A percentile compares a stretch with the other conserved stretches of the same genome.
Evolutionary conservation across 2,888 invertebrate species (phyloP).

Genomic region (Pachliopta kotzebuea): DNA sequence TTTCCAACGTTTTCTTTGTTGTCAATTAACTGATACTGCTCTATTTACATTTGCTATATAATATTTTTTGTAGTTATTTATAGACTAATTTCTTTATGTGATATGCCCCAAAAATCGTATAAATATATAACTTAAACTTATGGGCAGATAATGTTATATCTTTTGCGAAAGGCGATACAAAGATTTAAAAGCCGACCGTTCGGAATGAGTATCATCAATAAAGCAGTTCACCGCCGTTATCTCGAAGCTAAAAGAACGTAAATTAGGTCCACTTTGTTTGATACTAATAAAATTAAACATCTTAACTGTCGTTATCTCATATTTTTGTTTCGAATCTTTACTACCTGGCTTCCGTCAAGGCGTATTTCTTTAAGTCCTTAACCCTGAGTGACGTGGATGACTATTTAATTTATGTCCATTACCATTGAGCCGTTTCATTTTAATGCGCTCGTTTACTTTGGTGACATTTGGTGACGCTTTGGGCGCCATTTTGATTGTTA

Average conservation of each 20-base stretch:
- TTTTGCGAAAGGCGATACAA: conserved; percentile 7
- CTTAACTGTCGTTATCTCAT: conserved; percentile 74
- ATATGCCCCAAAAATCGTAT: no score
- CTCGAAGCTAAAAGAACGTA: conserved; percentile 55
- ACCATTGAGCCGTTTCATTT: conserved; percentile 64
- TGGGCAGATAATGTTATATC: not conserved
- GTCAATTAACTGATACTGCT: no score
- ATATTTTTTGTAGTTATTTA: no score
- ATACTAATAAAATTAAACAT: conserved; percentile 74
- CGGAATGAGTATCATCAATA: conserved; percentile 32
- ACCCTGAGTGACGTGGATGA: conserved; percentile 71
- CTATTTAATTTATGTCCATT: conserved; percentile 77
- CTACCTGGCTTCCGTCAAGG: conserved; percentile 78
- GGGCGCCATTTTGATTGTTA: conserved; percentile 75
- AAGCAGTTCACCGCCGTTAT: conserved; percentile 42
- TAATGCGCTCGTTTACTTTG: conserved; percentile 71
- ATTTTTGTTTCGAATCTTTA: conserved; percentile 75
- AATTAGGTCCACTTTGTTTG: conserved; percentile 72
- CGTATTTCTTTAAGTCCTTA: conserved; percentile 60
- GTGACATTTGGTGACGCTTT: conserved; percentile 70
- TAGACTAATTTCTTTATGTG: no score
- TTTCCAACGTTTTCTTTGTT: no score
- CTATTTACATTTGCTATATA: no score
- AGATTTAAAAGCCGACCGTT: conserved; percentile 24
- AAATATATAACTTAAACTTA: not conserved